phyloP scores from a whole-genome alignment of 2,797 vertebrate species.

The Anguilla pacifica region DNA sequence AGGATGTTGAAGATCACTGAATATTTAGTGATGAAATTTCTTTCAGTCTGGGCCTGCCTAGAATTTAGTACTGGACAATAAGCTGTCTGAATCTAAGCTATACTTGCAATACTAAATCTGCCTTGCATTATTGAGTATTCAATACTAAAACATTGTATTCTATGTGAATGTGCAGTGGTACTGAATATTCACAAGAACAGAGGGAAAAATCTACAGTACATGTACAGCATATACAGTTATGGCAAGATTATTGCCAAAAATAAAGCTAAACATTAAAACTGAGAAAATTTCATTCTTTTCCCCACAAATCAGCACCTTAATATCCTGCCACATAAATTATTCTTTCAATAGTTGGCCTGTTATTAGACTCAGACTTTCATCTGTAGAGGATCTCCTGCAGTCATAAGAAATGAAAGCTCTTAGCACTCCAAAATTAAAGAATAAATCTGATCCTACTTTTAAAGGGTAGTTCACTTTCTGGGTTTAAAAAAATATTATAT shows the following conservation, averaged over 20 bases:
- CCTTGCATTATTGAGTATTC: not conserved
- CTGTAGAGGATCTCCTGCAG: slow-evolving; percentile 15
- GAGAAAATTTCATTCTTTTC: not conserved
- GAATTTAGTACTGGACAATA: not conserved
- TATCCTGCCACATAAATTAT: slow-evolving; percentile 17
- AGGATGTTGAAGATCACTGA: not conserved
- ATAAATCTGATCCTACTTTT: slow-evolving; percentile 10
- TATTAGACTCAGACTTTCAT: slow-evolving; percentile 12
- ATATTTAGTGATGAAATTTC: not conserved
- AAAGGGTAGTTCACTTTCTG: slow-evolving; percentile 1
- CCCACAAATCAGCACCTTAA: slow-evolving; percentile 12
- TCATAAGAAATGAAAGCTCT: slow-evolving; percentile 20
- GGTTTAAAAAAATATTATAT: not conserved
- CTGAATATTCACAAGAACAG: not conserved
- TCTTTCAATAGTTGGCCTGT: slow-evolving; percentile 19
- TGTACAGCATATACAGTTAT: not conserved
- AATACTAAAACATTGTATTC: not conserved
- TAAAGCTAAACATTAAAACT: not conserved
- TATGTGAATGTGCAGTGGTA: not conserved
- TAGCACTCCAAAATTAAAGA: slow-evolving; percentile 17
- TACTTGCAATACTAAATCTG: not conserved
- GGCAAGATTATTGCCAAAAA: not conserved
- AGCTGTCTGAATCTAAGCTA: not conserved
- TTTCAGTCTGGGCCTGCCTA: not conserved
- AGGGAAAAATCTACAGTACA: not conserved